These are phyloP conservation scores for Aphidius colemani DNA, from an alignment of 2,888 invertebrate species.

Conservation along the genomic window DNA sequence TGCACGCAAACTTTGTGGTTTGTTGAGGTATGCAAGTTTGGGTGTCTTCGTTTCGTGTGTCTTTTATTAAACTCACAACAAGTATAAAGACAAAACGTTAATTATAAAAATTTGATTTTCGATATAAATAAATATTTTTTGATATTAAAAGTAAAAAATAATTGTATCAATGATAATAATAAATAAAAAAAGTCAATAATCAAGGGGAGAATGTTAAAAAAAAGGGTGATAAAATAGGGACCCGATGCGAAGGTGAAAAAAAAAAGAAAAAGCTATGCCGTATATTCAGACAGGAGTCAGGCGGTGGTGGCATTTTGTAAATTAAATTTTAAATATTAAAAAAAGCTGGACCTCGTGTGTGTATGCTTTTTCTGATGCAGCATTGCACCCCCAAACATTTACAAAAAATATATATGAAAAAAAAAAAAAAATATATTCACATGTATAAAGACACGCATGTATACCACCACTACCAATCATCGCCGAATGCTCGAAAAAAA, in stretches of 20 bases:
- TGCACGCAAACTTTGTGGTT: no score
- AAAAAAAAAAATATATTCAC: constrained; percentile 1
- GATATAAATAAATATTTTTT: no score
- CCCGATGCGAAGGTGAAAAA: constrained; percentile 3
- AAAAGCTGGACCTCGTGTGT: constrained; percentile 47
- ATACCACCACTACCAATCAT: constrained; percentile 19
- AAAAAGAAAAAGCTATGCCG: constrained; percentile 17
- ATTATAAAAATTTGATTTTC: neutral
- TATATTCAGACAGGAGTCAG: constrained; percentile 38
- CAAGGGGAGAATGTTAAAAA: constrained; percentile 17
- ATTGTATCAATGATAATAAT: neutral
- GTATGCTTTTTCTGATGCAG: no score
- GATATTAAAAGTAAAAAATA: no score
- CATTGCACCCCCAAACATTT: no score
- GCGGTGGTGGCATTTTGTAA: constrained; percentile 57
- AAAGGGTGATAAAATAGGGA: constrained; percentile 2
- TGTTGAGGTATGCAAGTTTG: no score
- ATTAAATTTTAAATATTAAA: constrained; percentile 62
- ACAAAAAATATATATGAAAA: no score
- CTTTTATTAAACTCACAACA: neutral
- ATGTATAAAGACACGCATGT: neutral
- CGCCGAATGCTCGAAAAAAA: constrained; percentile 20
- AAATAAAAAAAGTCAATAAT: constrained; percentile 22
- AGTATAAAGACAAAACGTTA: neutral
- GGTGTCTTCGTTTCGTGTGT: neutral